Evolutionary conservation across 2,888 invertebrate genomes (phyloP), one percentile per base, ranked within the genome.

Genomic region (Noctua janthina): DNA sequence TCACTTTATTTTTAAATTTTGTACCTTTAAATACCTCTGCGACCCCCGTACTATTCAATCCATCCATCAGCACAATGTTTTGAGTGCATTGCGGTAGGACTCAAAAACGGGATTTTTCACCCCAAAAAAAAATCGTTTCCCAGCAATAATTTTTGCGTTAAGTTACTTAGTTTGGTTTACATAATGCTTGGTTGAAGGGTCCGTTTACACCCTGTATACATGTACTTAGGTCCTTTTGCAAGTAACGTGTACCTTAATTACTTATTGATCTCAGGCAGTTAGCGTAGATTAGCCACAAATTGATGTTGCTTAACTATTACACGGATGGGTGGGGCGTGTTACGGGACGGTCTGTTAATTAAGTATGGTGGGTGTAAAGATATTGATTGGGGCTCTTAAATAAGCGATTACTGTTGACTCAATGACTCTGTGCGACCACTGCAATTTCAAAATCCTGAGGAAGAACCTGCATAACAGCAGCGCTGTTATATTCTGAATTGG

Each of bases 311-410:
- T 79, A 82, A 90, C 78, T 82, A 87, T 83, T 80, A 89, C 80
- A 77, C 76, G 46, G 70, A 35, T 68, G 83, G 87, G 85, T 86
- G 81, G 78, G 85, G 85, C 84, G 69, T 72, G 73, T 78, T 82
- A 82, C 64, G 86, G 84, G 75, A 84, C 84, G 82, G 87, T 84
- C 83, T 89, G 90, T 90, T 92, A 91, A 92, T 92, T 89, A 88
- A 85, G 75, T 75, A 78, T 76, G 82, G 84, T 87, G 82, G 66
- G 81, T 84, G 82, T 81, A 86, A 90, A 85, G 67, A 84, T 88
- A 89, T 91, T 87, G 87, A 85, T 82, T 81, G 20, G 69, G 29
- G 87, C 78, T 77, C 39, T 43, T 17, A 77, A 84, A 76, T 67
- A 0, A 49, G 84, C 79, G 74, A 29, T 54, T 10, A 17, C 20